Base-by-base conservation (phyloP, 1,140 invertebrate genomes). In the Latrodectus geometricus region DNA sequence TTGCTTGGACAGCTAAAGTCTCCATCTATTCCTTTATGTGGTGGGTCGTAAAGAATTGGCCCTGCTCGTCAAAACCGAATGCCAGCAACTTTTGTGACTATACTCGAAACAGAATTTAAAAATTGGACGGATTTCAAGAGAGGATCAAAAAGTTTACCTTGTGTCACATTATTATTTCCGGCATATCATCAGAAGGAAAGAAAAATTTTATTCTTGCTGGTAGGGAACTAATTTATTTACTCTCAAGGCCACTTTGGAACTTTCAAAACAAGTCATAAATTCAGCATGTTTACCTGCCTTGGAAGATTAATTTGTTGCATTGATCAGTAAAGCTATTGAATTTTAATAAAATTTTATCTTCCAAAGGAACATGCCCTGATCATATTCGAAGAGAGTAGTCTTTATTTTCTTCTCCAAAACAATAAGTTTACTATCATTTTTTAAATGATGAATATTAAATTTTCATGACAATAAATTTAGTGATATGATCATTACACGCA, bases 81-180 rank as follows among this genome's bases (percentile, higher is more conserved):
- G 76, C 76, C 76, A 78, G 66, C 56, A 66, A 48, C 14, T 48
- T 56, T 49, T 14, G n/a, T 76, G 14, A 12, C 9, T 14, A 68
- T 56, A 78, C 54, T 75, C 49, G 17, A 75, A 75, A 78, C 76
- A 78, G 76, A 78, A 61, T 15, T 66, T 35, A 15, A 54, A 35
- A 77, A 35, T 77, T 77, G 75, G 75, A 49, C 50, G 35, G 12
- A 11, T 77, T 56, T 77, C 75, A 77, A 52, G 52, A 11, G 56
- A 17, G 4, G 74, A 56, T 23, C 21, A 15, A 20, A 56, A 61
- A 76, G 74, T 76, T 35, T 61, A 56, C 52, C 56, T 76, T 23
- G 75, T 77, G 75, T 20, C 20, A 78, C 76, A 20, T 61, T 17
- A 61, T 61, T 61, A 61, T 61, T 61, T 61, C 54, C 54, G 54